Evolutionary conservation across 1,140 invertebrate species (phyloP).

Genomic region (Propsilocerus akamusi): DNA sequence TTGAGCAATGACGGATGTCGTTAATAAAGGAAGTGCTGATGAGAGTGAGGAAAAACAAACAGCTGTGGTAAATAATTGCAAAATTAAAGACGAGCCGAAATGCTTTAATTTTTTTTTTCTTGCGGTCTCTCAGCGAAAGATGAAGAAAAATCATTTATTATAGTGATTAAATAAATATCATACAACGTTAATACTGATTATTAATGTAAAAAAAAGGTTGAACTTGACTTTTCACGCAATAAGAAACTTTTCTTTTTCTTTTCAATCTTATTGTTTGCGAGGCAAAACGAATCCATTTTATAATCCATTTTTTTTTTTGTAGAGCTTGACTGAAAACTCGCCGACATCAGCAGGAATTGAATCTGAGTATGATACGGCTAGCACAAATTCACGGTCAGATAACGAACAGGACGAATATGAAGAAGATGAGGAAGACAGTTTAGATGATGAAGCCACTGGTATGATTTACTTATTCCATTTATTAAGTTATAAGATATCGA

Average conservation of each 20-base stretch:
- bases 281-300: no score
- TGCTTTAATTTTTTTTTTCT: no score
- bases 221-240: no score
- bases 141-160: no score
- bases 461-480: background rate
- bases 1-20: slow-evolving; percentile 1
- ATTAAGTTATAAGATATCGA: no score
- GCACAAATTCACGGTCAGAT: background rate
- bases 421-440: background rate
- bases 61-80: background rate
- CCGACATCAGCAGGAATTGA: background rate
- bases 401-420: background rate
- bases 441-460: background rate
- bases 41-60: background rate
- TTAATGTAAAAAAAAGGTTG: no score
- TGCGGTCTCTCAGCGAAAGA: no score
- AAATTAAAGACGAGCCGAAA: no score
- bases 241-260: no score
- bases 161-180: no score
- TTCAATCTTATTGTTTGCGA: no score
- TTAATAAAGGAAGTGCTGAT: background rate
- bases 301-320: background rate
- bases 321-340: background rate
- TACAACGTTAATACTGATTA: no score
- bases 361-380: background rate